Conservation (phyloP, 2,888 invertebrate species). For the Eulithis prunata region DNA sequence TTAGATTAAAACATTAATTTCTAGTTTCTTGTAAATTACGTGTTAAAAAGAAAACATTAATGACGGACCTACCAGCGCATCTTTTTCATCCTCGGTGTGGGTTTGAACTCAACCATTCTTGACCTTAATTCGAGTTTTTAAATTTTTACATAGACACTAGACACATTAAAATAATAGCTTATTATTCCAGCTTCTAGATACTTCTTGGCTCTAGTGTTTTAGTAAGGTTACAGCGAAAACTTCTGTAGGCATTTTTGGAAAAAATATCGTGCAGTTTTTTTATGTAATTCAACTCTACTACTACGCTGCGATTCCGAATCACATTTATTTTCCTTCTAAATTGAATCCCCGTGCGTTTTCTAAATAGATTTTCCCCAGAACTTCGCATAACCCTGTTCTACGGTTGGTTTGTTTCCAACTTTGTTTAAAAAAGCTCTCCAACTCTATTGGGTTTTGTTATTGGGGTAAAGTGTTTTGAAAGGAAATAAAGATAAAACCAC, state of each 20-base stretch:
- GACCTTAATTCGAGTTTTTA: no score
- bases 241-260: background rate
- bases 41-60: no score
- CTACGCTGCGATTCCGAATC: conserved; percentile 6
- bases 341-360: conserved; percentile 37
- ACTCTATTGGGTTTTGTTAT: conserved; percentile 26
- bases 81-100: no score
- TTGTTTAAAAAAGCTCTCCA: conserved; percentile 33
- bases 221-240: no score
- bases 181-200: no score
- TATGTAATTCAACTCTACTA: background rate
- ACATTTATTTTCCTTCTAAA: conserved; percentile 35
- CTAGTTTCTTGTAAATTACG: background rate
- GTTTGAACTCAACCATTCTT: no score
- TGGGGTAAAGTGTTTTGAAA: conserved; percentile 22
- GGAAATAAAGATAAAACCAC: conserved; percentile 20
- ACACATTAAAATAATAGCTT: no score
- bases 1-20: background rate
- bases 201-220: no score
- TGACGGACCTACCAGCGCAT: no score
- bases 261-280: background rate
- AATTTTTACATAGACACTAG: no score
- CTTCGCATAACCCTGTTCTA: conserved; percentile 28
- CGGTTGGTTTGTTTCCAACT: conserved; percentile 37
- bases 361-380: conserved; percentile 26